phyloP scores from a whole-genome alignment of 53 echinoderm and acorn worm species.

The Antedon mediterranea region DNA sequence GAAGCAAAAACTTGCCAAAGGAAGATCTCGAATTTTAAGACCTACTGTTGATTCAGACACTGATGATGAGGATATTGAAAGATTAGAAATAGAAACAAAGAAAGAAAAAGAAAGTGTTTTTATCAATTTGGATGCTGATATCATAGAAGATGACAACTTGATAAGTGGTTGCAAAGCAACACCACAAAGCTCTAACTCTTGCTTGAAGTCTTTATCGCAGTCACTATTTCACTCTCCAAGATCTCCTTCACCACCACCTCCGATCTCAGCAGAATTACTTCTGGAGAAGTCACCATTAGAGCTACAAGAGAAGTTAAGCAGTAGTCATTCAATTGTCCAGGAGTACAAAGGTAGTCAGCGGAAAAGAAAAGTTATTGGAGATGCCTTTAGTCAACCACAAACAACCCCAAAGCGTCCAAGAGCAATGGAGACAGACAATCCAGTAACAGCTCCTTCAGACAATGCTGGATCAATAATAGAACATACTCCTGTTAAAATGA shows the following conservation, averaged over 20 bases:
- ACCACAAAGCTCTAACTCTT: not conserved
- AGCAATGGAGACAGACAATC: not conserved
- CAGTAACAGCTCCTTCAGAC: not conserved
- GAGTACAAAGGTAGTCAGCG: not conserved
- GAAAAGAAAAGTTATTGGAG: not conserved
- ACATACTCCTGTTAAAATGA: not conserved
- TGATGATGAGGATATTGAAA: not conserved
- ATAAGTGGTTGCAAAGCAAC: not conserved
- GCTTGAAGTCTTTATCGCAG: not conserved
- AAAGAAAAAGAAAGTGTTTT: not conserved
- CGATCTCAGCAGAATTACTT: slow-evolving; percentile 28
- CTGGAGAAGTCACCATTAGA: slow-evolving; percentile 9
- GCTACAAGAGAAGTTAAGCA: not conserved
- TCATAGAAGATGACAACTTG: too few species aligned
- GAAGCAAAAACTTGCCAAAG: not conserved
- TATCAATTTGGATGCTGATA: too few species aligned
- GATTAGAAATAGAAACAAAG: not conserved
- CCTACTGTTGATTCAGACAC: not conserved
- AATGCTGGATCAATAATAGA: not conserved
- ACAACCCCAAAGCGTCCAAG: not conserved
- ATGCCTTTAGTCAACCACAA: not conserved
- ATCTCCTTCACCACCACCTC: slow-evolving; percentile 73
- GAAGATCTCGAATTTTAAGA: not conserved
- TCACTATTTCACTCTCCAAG: slow-evolving; percentile 25
- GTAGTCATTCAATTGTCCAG: slow-evolving; percentile 3